These are phyloP conservation scores for Xenopus tropicalis DNA, from an alignment of 2,113 vertebrate species.

Conservation along the genomic window UCB_Xtro_10.0 CM004446.2:23368001-23368500, in stretches of 20 bases:
- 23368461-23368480: too few relatives aligned
- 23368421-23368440: too few relatives aligned
- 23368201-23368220: conserved; percentile 92
- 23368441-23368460: too few relatives aligned
- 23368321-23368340: background rate
- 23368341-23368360: too few relatives aligned
- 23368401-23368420: too few relatives aligned
- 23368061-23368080: conserved; percentile 82
- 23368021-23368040: conserved; percentile 95
- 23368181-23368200: conserved; percentile 83
- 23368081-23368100: background rate
- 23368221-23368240: conserved; percentile 95
- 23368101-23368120: background rate
- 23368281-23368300: conserved; percentile 97
- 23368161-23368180: conserved; percentile 71
- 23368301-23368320: conserved; percentile 72
- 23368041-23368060: conserved; percentile 94
- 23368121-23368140: background rate
- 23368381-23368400: too few relatives aligned
- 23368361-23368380: too few relatives aligned
- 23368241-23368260: conserved; percentile 96
- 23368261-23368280: conserved; percentile 97
- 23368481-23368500: too few relatives aligned
- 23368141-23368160: background rate
- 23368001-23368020: conserved; percentile 96